Evolutionary conservation across 2,888 invertebrate species (phyloP), one percentile per base, ranked within the genome.

Genomic region (Melanotus villosus): DNA sequence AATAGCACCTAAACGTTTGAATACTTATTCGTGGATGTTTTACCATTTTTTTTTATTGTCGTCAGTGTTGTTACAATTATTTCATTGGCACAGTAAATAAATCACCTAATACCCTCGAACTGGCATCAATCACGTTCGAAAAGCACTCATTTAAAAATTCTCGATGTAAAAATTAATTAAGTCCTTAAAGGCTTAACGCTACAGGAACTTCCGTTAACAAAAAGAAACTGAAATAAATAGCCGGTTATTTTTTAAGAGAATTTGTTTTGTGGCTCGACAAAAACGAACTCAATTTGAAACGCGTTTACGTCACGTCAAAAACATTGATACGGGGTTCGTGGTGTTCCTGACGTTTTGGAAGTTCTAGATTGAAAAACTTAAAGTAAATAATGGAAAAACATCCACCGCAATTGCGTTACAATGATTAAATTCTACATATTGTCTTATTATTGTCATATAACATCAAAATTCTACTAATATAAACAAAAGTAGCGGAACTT

Each of bases 1-100:
- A 73, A 69, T 80, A 81, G 80, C 80, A 81, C 80, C 71, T 74
- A 72, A 70, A 64, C 43, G 57, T 59, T 71, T 50, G 36, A 58
- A 67, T 62, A 58, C 34, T 58, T 34, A 19, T 16, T 50, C 41
- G 36, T 14, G 54, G 58, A 65, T 65, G 64, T 36, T 68, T 54
- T 54, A 34, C 58, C 68, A 59, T 64, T 63, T 18, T n/a, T n/a
- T n/a, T n/a, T n/a, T n/a, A n/a, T n/a, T 57, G 16, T 26, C 45
- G 4, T 26, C 26, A 7, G n/a, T n/a, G n/a, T n/a, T n/a, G n/a
- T n/a, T n/a, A n/a, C n/a, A n/a, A n/a, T n/a, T n/a, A n/a, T n/a
- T n/a, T n/a, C 26, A 7, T 38, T 38, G 36, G 36, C 36, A 38
- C 41, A 21, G 18, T 18, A 30, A 54, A 19, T 38, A 4, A 9